Evolutionary conservation across 2,113 vertebrate genomes (phyloP).

Genomic region (Athene noctua): DNA sequence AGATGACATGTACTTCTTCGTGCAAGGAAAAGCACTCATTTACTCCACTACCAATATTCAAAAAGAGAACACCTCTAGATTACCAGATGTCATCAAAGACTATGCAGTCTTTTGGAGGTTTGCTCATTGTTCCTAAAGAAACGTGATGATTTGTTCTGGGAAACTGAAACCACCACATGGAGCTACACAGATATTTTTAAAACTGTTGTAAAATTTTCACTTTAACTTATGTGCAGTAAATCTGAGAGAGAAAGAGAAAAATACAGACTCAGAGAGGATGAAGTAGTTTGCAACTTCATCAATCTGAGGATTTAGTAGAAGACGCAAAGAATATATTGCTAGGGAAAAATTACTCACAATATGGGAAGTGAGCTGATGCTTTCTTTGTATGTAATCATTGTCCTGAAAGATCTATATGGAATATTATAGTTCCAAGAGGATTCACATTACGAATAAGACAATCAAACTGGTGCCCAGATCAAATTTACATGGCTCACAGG

Average conservation of each 20-base stretch:
- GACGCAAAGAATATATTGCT: background rate
- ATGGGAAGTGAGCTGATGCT: background rate
- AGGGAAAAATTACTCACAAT: background rate
- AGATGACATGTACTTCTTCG: background rate
- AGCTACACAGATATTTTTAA: background rate
- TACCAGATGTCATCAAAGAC: background rate
- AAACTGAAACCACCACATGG: background rate
- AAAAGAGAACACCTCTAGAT: background rate
- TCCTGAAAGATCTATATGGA: background rate
- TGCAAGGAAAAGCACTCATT: background rate
- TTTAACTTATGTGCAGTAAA: background rate
- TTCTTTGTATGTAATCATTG: background rate
- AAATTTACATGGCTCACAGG: background rate
- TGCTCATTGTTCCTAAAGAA: background rate
- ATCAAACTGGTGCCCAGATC: background rate
- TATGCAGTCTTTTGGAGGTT: background rate
- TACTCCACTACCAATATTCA: background rate
- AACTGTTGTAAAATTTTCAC: background rate
- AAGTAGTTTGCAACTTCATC: background rate
- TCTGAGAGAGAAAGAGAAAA: background rate
- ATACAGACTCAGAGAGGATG: background rate
- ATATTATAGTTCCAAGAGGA: background rate
- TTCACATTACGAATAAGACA: background rate
- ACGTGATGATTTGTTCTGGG: background rate
- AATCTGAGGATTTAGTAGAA: background rate